Evolutionary conservation across 2,888 invertebrate genomes (phyloP), one percentile per base, ranked within the genome.

Genomic region (Arctia plantaginis): DNA sequence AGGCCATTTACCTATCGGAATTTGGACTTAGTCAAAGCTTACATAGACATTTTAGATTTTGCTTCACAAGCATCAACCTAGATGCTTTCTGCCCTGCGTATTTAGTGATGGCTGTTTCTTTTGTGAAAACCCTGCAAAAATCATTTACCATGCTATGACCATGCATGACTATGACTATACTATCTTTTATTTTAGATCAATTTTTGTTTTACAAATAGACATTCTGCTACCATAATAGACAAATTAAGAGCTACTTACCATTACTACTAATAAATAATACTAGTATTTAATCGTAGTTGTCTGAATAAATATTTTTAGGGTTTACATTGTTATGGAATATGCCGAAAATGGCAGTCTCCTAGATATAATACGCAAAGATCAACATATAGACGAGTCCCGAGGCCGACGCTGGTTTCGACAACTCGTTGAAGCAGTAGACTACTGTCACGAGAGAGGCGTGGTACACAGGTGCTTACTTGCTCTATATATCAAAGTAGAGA

Each of bases 301-400:
- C 33, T 68, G n/a, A 55, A 51, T 51, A 33, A n/a, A 41, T 1
- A 20, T 64, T 79, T 59, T 23, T 85, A 98, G 98, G 87, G 97
- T 98, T 7, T 98, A 98, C 88, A 97, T 98, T 82, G 97, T 98
- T 55, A 98, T 98, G 98, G 98, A 98, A 91, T 97, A 97, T 87
- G 98, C 98, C 3, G 97, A 97, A 86, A 98, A 98, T 84, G 98
- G 98, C 18, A 98, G 98, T 82, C 94, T 98, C 33, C 92, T 98
- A 74, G 98, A 98, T 80, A 96, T 97, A 73, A 98, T 98, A 79
- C 96, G 98, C 59, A 97, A 96, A 77, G 97, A 98, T 80, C 96
- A 96, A 79, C 96, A 96, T 86, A 97, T 98, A 66, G 97, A 97
- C 74, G 98, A 98, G 89, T 39, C 83, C 0, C 96, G 97, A 81